phyloP scores from a whole-genome alignment of 2,113 vertebrate species.

The Zosterops lateralis region DNA sequence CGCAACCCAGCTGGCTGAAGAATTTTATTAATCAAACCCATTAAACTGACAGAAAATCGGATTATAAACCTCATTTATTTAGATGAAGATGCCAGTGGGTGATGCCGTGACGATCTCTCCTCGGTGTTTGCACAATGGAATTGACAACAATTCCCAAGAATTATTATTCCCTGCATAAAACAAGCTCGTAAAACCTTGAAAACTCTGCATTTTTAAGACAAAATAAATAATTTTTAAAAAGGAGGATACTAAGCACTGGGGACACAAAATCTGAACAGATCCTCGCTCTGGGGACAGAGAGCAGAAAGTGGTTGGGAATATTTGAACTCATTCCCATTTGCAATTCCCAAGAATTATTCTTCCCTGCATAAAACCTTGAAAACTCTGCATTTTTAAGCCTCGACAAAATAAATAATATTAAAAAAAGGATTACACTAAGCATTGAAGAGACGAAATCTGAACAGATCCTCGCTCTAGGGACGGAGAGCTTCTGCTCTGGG shows the following conservation, averaged over 20 bases:
- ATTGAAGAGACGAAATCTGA: no score
- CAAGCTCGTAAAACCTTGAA: background rate
- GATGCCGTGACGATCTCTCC: background rate
- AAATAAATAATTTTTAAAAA: background rate
- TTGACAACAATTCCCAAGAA: background rate
- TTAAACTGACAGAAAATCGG: background rate
- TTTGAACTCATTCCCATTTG: background rate
- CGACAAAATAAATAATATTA: no score
- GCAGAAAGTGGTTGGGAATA: accelerated
- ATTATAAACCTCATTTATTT: background rate
- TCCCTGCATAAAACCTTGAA: no score
- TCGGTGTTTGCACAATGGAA: background rate
- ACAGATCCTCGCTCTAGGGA: no score
- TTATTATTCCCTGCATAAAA: background rate
- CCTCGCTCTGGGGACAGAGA: accelerated
- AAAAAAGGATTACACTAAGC: no score
- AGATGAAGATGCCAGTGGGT: background rate
- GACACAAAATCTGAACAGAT: accelerated
- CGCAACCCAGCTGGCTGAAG: background rate
- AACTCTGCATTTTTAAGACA: accelerated
- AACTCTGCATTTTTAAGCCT: no score
- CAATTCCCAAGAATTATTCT: no score
- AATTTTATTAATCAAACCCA: background rate
- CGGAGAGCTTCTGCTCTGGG: no score
- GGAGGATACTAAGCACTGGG: accelerated